phyloP scores from a whole-genome alignment of 2,888 invertebrate species.

The Pollenia angustigena region DNA sequence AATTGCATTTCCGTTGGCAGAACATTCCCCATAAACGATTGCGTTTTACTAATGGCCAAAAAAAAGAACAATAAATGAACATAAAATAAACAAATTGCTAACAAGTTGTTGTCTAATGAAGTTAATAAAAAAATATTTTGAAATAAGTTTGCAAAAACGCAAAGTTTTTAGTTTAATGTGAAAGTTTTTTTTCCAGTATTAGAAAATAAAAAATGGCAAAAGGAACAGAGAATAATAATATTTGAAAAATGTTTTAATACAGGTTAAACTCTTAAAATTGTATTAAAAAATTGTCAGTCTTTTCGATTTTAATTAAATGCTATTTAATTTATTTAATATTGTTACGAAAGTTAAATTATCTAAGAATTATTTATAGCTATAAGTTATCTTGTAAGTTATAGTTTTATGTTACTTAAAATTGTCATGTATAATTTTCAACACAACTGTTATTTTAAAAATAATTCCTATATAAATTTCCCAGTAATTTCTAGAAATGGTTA shows the following conservation, averaged over 20 bases:
- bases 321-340: too few relatives aligned
- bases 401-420: too few relatives aligned
- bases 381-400: too few relatives aligned
- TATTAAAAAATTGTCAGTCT: too few relatives aligned
- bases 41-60: constrained; percentile 70
- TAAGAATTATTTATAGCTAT: too few relatives aligned
- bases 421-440: too few relatives aligned
- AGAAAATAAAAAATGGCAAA: neutral
- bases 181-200: constrained; percentile 1
- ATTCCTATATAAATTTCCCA: too few relatives aligned
- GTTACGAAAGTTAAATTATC: too few relatives aligned
- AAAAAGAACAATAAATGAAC: constrained; percentile 33
- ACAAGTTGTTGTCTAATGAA: constrained; percentile 57
- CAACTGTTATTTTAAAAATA: too few relatives aligned
- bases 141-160: neutral
- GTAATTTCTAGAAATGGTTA: too few relatives aligned
- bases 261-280: too few relatives aligned
- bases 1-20: constrained; percentile 73
- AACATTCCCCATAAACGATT: constrained; percentile 47
- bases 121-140: constrained; percentile 12
- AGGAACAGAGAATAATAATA: neutral
- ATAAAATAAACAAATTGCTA: constrained; percentile 46
- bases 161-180: constrained; percentile 15
- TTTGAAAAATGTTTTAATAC: neutral
- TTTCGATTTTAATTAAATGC: too few relatives aligned